Evolutionary conservation across 2,113 vertebrate genomes (phyloP), one percentile per base, ranked within the genome.

Genomic region (Hiodon tergisus): DNA sequence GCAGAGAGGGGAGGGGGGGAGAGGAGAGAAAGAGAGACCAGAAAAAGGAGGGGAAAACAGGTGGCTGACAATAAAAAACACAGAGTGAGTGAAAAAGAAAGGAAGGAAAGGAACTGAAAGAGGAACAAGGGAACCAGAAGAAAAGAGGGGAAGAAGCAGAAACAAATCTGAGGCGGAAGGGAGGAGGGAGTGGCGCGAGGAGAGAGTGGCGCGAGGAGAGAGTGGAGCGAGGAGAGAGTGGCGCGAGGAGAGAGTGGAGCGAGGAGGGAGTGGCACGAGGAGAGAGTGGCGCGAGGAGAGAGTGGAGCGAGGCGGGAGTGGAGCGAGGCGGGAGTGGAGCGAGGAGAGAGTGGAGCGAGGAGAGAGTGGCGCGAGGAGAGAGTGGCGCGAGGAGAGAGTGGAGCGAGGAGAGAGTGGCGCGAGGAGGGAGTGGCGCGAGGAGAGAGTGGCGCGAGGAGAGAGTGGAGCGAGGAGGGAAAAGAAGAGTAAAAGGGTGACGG

Each of bases 1-100:
- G 58, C 17, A 46, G 16, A 80, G 78, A 13, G 2, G 46, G 59
- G 47, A 69, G 53, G 58, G 17, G 69, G 14, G 72, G 72, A 67
- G 75, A 66, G 17, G 60, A 59, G 63, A 46, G 53, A 51, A 48
- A 63, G 14, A 58, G 4, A 57, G n/a, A 76, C 31, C 5, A 58
- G 31, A 59, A 6, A 59, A 7, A 57, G 52, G 46, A 53, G 55
- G 53, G 3, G 17, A 70, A 17, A 47, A 55, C 14, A 3, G 16
- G 14, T 6, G 13, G 16, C 5, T 7, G 54, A 57, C 5, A 57
- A 10, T 7, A 10, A 57, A 10, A 57, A 10, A 57, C 54, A 57
- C 5, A 6, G 54, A 57, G 54, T 7, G n/a, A 2, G 2, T 16
- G 16, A 16, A 17, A 63, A 16, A 0, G 61, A 16, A 6, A 63